Evolutionary conservation across 2,113 vertebrate genomes (phyloP), one percentile per base, ranked within the genome.

Genomic region (Bombycilla garrulus): DNA sequence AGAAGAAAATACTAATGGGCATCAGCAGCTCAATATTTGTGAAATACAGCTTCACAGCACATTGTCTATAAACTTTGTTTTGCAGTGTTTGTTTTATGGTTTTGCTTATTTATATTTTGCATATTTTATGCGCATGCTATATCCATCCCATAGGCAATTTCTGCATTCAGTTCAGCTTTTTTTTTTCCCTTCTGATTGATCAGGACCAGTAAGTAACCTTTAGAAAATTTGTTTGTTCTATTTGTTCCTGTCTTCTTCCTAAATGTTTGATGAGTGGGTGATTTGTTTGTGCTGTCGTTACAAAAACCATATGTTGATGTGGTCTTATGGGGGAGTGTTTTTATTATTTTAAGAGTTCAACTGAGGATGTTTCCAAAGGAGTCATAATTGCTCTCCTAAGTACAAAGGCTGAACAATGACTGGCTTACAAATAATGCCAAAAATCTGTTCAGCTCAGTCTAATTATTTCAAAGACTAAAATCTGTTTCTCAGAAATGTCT

Each of bases 321-420:
- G 97, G 70, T 90, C 95, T 96, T 96, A 93, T 40, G 73, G 93
- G 86, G 84, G 94, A 97, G 77, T 95, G 74, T 96, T 97, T 97
- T 97, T 96, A 94, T 96, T 97, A 94, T 97, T 97, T 96, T 95
- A 95, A 96, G 94, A 95, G 95, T 97, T 97, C 92, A 92, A 48
- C 89, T 95, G 88, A 97, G 92, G 96, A 93, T 96, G 96, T 90
- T 90, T 95, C 89, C 94, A 88, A 97, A 97, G 94, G 94, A 97
- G 67, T 80, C 70, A 70, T 97, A 96, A 97, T 96, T 97, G 88
- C 57, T 79, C 61, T 81, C 92, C 86, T 92, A 95, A 97, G 89
- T 97, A 95, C 93, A 97, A 92, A 96, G 96, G 80, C 94, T 96
- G 95, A 97, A 96, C 81, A 97, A 94, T 96, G 93, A 94, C 79